Evolutionary conservation across 2,888 invertebrate genomes (phyloP), one percentile per base, ranked within the genome.

Genomic region (Crocallis elinguaria): DNA sequence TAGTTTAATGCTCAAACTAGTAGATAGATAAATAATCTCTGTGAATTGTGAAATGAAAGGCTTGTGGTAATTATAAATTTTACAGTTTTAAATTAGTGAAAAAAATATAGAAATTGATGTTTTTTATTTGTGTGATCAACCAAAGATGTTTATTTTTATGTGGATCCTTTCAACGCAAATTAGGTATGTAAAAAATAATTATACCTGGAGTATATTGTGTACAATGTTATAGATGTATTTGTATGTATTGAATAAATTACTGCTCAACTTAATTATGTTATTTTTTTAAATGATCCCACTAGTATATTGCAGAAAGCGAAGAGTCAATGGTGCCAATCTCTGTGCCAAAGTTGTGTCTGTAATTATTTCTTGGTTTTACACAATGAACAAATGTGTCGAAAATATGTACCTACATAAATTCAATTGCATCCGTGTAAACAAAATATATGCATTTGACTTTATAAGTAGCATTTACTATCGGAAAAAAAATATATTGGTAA

Each of bases 121-220:
- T 84, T 84, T 84, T 82, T 67, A 79, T 84, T 83, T 81, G 76
- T 88, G 85, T 80, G 75, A 82, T 86, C 73, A 84, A 88, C 89
- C 90, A 90, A 90, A 90, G 90, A 90, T 82, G 80, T 88, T 86
- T 86, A 88, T 86, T 86, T 86, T 88, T 87, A 82, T 86, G 84
- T 86, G 77, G 79, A 79, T 69, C 54, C 61, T 64, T 61, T 78
- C 73, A 75, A 81, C 82, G 81, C 80, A 81, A 76, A 80, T 79
- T 75, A 79, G 82, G 71, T 66, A 79, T 82, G 73, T 83, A 81
- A 80, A 82, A 69, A 80, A 76, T 79, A 41, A 64, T 53, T 57
- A 77, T 82, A 83, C 73, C 78, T 82, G 79, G 73, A 82, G 71
- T 84, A 78, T 79, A 83, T 57, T 56, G 56, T 87, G 85, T 86